phyloP scores from a whole-genome alignment of 2,113 vertebrate species.

The Microtus richardsoni region DNA sequence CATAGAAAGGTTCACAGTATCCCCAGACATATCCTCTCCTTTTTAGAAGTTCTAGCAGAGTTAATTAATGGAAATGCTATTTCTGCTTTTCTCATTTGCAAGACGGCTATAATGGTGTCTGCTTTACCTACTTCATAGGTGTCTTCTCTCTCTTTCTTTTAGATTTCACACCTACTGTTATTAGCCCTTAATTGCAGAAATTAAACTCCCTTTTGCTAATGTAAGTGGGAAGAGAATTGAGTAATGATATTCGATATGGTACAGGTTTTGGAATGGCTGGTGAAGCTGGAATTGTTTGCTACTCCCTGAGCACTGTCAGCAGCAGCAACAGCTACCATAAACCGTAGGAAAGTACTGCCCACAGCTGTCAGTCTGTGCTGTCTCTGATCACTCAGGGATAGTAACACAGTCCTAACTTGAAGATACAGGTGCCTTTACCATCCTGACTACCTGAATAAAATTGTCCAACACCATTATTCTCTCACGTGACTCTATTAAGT shows the following conservation, averaged over 20 bases:
- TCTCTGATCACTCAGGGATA: no score
- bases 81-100: neutral
- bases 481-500: neutral
- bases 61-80: neutral
- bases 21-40: neutral
- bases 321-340: neutral
- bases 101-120: neutral
- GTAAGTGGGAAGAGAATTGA: neutral
- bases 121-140: neutral
- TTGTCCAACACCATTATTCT: neutral
- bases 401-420: accelerated
- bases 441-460: no score
- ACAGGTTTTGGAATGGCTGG: no score
- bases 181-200: neutral
- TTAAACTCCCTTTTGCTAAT: neutral
- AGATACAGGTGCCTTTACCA: neutral
- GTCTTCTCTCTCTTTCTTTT: neutral
- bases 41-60: neutral
- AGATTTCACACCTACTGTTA: neutral
- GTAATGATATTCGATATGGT: neutral
- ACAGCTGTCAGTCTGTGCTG: accelerated
- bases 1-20: neutral
- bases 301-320: neutral
- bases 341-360: neutral
- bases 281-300: neutral